Conservation (phyloP, 2,888 invertebrate species). For the Thecocarcelia acutangulata region DNA sequence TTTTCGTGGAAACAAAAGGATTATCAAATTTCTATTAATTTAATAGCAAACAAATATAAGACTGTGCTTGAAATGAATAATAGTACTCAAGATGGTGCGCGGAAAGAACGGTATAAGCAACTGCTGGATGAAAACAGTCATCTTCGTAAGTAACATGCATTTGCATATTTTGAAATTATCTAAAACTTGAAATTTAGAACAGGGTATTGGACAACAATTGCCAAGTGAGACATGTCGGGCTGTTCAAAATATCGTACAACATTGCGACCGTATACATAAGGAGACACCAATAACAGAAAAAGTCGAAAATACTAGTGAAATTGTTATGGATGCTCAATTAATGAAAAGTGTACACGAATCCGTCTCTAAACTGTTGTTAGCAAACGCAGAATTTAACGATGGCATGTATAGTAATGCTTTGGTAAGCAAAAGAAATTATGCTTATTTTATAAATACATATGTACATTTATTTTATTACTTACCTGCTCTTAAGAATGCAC, state of each 20-base stretch:
- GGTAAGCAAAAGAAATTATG: constrained; percentile 71
- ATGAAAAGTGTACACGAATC: constrained; percentile 79
- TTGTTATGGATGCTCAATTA: constrained; percentile 80
- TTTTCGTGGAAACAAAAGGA: background rate
- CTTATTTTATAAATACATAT: background rate
- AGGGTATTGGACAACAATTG: constrained; percentile 56
- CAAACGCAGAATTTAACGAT: constrained; percentile 76
- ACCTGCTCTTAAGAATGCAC: constrained; percentile 70
- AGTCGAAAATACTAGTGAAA: constrained; percentile 78
- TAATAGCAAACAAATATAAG: background rate
- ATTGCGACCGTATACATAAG: constrained; percentile 74
- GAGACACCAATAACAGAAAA: constrained; percentile 75
- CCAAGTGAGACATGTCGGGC: constrained; percentile 70
- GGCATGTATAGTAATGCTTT: constrained; percentile 76
- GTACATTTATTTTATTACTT: background rate
- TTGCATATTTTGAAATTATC: background rate
- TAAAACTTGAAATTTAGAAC: constrained; percentile 49
- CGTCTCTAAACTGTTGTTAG: constrained; percentile 76
- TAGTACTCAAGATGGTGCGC: constrained; percentile 48
- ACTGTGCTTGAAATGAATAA: constrained; percentile 36
- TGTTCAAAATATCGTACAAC: constrained; percentile 74
- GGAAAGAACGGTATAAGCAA: constrained; percentile 60
- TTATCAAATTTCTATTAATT: constrained; percentile 30
- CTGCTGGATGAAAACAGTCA: constrained; percentile 53
- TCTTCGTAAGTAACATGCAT: constrained; percentile 38